Base-by-base conservation (phyloP, 2,113 vertebrate species). In the Urocolius indicus region DNA sequence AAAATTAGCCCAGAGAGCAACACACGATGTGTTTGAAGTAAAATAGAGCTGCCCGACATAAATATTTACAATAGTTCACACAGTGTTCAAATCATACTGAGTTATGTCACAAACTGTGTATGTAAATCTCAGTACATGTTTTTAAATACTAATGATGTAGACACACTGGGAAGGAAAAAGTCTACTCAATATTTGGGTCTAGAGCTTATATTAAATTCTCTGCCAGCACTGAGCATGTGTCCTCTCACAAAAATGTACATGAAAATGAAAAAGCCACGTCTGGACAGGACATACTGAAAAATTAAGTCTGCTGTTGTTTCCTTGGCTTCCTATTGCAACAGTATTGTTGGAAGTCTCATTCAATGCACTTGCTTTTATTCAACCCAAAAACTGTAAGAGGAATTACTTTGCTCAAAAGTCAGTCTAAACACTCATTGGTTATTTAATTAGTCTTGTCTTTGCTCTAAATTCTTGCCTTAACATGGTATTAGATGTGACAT, bases 151-250 rank as follows among this genome's bases (percentile, higher is more conserved):
- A 54, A 51, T 51, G 7, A 59, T 9, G 3, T n/a, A 72, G 27
- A 36, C 29, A 16, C 62, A 73, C 22, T 54, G 41, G 41, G 16
- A 73, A 87, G 30, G 32, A 79, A 74, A 32, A 84, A 32, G 13
- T 49, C 32, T 61, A 66, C 36, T 79, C 72, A 87, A 22, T 82
- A 82, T 43, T 92, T 94, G 86, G 86, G 91, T 93, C 23, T 86
- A 74, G 79, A 90, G 23, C 10, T 81, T 87, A 10, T 38, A 57
- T 62, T 63, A 62, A 77, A 43, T 58, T 77, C 27, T 67, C 6
- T 81, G 11, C 54, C 45, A 71, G 29, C 77, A 87, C 1, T 29
- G 19, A 92, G 61, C 38, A 91, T 87, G 20, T 41, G 51, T 3
- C 4, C 18, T 23, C 3, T 73, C 34, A 13, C 13, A 59, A 5